Evolutionary conservation across 2,113 vertebrate genomes (phyloP), one percentile per base, ranked within the genome.

Genomic region (Pollachius pollachius): DNA sequence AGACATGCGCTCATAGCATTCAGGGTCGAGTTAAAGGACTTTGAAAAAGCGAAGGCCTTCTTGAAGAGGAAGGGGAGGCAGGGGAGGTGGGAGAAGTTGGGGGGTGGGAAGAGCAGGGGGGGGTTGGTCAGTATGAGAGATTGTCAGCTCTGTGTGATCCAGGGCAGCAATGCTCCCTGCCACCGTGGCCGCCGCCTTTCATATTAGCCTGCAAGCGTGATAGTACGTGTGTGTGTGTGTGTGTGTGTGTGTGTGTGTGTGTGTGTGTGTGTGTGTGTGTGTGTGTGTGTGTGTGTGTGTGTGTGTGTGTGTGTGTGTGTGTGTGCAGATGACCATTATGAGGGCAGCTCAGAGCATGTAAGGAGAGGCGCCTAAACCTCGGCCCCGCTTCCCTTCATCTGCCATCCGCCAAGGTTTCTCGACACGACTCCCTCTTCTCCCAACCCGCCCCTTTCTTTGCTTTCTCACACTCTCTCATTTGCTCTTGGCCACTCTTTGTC

Each of bases 91-190:
- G 17, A 19, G 59, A 75, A 30, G 60, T 52, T 9, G 19, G 65
- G 17, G 59, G 73, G 52, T 30, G 64, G 57, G 64, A 84, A 56
- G 60, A 67, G 56, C 60, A 64, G 58, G 74, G 67, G 57, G 69
- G 81, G 69, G 85, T 1, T 1, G 54, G 70, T 71, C 27, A 68
- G 80, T 84, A 90, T 86, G 77, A 69, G 78, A 81, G 71, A 80
- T 74, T 85, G 82, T 90, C 79, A 80, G 80, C 81, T 87, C 82
- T 70, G 66, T 57, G 68, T 79, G 82, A 88, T 84, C 87, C 75
- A 78, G 81, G 76, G 63, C 77, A 68, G 71, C 30, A 62, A 66
- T 17, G 66, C 82, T 80, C 78, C 74, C 81, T 41, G 75, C 79
- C 84, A 78, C 75, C 76, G 74, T 30, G 30, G 30, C 30, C 30